Conservation (phyloP, 1,140 invertebrate genomes). For the Archegozetes longisetosus region DNA sequence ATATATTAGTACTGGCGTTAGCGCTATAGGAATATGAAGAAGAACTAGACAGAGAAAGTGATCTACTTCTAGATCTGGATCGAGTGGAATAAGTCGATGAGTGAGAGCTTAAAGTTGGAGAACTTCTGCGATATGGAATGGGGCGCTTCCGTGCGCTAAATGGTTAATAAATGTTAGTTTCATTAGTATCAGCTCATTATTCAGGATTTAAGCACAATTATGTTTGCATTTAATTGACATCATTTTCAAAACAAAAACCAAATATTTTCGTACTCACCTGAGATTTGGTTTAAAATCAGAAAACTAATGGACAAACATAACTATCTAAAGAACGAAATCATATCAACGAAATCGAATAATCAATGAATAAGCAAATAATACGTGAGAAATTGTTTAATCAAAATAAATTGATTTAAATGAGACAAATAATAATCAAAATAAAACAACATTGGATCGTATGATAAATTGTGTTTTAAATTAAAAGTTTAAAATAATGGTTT, state of each 20-base stretch:
- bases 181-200: not conserved
- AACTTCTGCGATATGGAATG: constrained; percentile 59
- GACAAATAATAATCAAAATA: constrained; percentile 5
- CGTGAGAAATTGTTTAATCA: constrained; percentile 15
- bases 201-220: no score
- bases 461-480: no score
- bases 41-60: not conserved
- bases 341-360: not conserved
- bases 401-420: constrained; percentile 12
- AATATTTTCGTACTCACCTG: constrained; percentile 19
- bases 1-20: no score
- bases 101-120: not conserved
- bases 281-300: constrained; percentile 13
- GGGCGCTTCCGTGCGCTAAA: constrained; percentile 62
- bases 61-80: not conserved
- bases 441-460: no score
- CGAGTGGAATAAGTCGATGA: not conserved
- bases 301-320: not conserved
- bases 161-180: constrained; percentile 7
- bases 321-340: not conserved
- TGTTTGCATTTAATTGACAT: not conserved
- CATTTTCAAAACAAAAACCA: constrained; percentile 12
- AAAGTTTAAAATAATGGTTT: not conserved
- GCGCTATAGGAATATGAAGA: no score
- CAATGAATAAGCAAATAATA: not conserved